Percentiles rank a stretch among this genome's conserved stretches.
These are phyloP conservation scores for Chloromyia formosa DNA, from an alignment of 2,888 invertebrate genomes.

Conservation along the genomic window DNA sequence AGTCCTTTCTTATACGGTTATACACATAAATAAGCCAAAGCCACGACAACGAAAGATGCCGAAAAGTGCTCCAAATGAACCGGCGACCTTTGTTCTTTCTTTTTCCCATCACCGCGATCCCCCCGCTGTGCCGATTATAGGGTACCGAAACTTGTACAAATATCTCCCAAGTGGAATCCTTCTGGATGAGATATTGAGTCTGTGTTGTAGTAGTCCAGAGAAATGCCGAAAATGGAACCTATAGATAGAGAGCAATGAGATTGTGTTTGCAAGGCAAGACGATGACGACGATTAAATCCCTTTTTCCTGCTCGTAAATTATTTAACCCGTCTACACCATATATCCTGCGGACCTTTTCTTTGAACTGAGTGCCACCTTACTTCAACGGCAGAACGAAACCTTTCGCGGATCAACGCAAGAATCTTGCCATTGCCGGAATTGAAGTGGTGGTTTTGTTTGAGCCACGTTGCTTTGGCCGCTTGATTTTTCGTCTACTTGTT, in stretches of 20 bases:
- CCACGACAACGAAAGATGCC: neutral
- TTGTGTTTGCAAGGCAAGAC: neutral
- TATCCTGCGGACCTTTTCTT: constrained; percentile 3
- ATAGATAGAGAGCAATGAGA: neutral
- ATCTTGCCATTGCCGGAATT: neutral
- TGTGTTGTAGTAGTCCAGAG: too few species aligned
- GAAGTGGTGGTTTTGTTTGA: neutral
- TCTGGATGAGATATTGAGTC: too few species aligned
- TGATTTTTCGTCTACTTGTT: neutral
- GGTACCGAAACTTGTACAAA: too few species aligned
- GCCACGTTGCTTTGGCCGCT: neutral
- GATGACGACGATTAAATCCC: neutral
- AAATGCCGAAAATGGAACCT: too few species aligned
- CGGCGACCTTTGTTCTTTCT: constrained; percentile 10
- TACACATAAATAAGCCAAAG: too few species aligned
- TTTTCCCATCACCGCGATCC: neutral
- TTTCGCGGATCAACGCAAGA: neutral
- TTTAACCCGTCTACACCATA: neutral
- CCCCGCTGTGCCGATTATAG: neutral
- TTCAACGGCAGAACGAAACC: neutral
- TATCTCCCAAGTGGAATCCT: too few species aligned
- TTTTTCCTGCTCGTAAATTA: constrained; percentile 2
- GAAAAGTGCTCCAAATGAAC: neutral
- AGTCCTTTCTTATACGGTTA: neutral
- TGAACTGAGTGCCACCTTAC: neutral